phyloP scores from a whole-genome alignment of 2,888 invertebrate species.

The Torymus texanus region DNA sequence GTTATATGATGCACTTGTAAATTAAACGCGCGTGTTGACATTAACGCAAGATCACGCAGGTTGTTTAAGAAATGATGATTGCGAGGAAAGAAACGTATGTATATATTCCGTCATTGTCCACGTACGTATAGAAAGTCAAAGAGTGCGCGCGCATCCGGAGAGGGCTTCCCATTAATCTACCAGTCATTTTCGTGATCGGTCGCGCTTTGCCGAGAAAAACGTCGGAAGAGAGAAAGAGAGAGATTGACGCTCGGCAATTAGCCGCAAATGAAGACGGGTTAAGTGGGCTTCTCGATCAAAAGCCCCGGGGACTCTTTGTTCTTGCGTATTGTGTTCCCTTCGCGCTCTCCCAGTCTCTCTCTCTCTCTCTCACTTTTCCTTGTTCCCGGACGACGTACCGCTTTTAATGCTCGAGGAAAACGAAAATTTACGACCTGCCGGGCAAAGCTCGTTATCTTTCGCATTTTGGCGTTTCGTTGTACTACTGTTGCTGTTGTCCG shows the following conservation, averaged over 20 bases:
- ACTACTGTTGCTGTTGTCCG: too few relatives aligned
- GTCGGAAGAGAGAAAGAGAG: neutral
- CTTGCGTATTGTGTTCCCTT: slow-evolving; percentile 9
- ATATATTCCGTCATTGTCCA: too few relatives aligned
- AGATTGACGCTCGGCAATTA: slow-evolving; percentile 59
- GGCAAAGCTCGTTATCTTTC: slow-evolving; percentile 32
- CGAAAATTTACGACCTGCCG: slow-evolving; percentile 33
- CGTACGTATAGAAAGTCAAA: too few relatives aligned
- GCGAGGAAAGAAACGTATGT: too few relatives aligned
- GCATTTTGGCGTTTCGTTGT: slow-evolving; percentile 33
- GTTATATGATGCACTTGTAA: too few relatives aligned
- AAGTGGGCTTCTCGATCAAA: slow-evolving; percentile 49
- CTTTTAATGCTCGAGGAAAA: slow-evolving; percentile 25
- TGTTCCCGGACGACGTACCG: neutral
- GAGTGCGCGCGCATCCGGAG: neutral
- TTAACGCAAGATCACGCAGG: too few relatives aligned
- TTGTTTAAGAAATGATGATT: too few relatives aligned
- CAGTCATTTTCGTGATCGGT: slow-evolving; percentile 11
- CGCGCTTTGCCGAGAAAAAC: too few relatives aligned
- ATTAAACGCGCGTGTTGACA: too few relatives aligned
- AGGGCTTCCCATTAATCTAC: slow-evolving; percentile 12
- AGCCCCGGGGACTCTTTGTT: slow-evolving; percentile 35
- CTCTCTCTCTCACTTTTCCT: too few relatives aligned
- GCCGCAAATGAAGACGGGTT: slow-evolving; percentile 60
- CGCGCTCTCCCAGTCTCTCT: too few relatives aligned